Percentiles rank a stretch among this genome's conserved stretches.
These are phyloP conservation scores for Gastrophysa polygoni DNA, from an alignment of 2,888 invertebrate species.

Conservation along the genomic window DNA sequence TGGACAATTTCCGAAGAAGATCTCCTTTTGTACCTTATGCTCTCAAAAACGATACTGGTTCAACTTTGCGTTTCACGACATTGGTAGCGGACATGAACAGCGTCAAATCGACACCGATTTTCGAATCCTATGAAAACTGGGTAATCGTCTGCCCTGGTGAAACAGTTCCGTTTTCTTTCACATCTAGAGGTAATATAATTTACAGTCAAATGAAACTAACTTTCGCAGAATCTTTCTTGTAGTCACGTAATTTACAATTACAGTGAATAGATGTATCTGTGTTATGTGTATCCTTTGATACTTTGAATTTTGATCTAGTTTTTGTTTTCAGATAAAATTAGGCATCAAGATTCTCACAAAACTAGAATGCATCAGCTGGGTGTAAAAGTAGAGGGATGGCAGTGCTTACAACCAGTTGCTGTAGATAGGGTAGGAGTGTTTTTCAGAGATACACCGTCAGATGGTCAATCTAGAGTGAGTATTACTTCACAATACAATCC, in stretches of 20 bases:
- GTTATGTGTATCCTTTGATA: too few species aligned
- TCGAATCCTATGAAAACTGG: conserved; percentile 67
- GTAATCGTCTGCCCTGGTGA: conserved; percentile 73
- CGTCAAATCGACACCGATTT: conserved; percentile 48
- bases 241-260: too few species aligned
- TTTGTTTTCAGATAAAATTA: conserved; percentile 61
- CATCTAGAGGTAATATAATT: conserved; percentile 68
- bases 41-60: conserved; percentile 90
- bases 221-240: too few species aligned
- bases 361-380: conserved; percentile 85
- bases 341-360: conserved; percentile 77
- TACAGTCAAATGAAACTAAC: too few species aligned
- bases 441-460: conserved; percentile 73
- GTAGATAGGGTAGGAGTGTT: conserved; percentile 95
- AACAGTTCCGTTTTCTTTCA: conserved; percentile 86
- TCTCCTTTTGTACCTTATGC: conserved; percentile 95
- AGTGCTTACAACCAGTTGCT: conserved; percentile 82
- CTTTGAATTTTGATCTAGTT: background rate
- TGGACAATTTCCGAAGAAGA: conserved; percentile 68
- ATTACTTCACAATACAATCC: background rate
- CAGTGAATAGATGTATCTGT: too few species aligned
- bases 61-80: conserved; percentile 84
- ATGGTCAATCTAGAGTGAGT: conserved; percentile 51
- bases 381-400: conserved; percentile 91
- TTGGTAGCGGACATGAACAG: conserved; percentile 72